Evolutionary conservation across 1,140 invertebrate genomes (phyloP).

Genomic region (Drosophila nebulosa): DNA sequence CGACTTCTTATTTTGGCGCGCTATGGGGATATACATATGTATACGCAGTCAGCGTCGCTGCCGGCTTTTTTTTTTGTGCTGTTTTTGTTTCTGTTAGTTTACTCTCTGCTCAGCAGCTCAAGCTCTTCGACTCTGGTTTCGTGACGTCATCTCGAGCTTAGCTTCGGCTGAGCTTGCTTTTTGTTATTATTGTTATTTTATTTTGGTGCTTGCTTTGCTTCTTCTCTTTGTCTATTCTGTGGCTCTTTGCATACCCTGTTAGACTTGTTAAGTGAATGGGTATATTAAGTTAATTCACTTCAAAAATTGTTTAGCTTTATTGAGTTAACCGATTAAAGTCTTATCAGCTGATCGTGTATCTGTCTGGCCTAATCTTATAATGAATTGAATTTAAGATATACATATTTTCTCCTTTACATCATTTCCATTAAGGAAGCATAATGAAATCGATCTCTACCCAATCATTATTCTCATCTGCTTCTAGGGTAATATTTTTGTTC

Average conservation of each 20-base stretch:
- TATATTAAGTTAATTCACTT: background rate
- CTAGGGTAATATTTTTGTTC: background rate
- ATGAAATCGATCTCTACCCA: no score
- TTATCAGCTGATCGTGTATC: no score
- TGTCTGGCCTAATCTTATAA: no score
- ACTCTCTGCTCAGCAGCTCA: slow-evolving; percentile 19
- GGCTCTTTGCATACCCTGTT: slow-evolving; percentile 11
- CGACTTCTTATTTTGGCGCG: slow-evolving; percentile 78
- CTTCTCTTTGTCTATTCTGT: slow-evolving; percentile 37
- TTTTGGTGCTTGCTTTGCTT: slow-evolving; percentile 16
- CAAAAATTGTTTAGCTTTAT: no score
- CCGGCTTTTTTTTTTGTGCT: slow-evolving; percentile 7
- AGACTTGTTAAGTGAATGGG: background rate
- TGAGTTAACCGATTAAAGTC: no score
- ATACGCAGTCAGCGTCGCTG: slow-evolving; percentile 25
- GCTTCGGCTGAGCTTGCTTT: slow-evolving; percentile 2
- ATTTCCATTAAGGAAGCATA: no score
- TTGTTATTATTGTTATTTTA: slow-evolving; percentile 29
- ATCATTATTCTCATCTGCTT: no score
- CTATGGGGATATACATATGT: slow-evolving; percentile 74
- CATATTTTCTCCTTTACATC: no score
- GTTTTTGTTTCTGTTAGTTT: background rate
- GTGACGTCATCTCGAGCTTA: slow-evolving; percentile 61
- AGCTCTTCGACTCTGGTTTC: slow-evolving; percentile 5
- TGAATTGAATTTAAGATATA: no score